Evolutionary conservation across 2,113 vertebrate genomes (phyloP).

Genomic region (Butorides virescens): DNA sequence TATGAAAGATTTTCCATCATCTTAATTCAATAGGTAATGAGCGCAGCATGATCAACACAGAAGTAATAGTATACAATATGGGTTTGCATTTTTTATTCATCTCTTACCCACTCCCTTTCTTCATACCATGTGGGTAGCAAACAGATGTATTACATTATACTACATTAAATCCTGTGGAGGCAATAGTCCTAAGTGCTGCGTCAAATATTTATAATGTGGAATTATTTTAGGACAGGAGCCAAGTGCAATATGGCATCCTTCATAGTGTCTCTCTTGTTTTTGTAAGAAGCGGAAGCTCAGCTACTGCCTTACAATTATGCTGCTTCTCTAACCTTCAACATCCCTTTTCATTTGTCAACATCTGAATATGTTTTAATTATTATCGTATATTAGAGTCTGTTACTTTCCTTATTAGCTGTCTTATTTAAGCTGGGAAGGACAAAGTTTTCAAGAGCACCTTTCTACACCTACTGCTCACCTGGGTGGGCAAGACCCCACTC

Average conservation of each 20-base stretch:
- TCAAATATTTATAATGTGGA: slow-evolving; percentile 66
- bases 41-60: not conserved
- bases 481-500: not conserved
- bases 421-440: not conserved
- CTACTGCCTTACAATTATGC: slow-evolving; percentile 33
- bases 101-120: not conserved
- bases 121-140: slow-evolving; percentile 36
- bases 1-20: not conserved
- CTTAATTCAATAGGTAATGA: not conserved
- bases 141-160: slow-evolving; percentile 62
- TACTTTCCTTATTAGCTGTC: not conserved
- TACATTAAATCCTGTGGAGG: slow-evolving; percentile 54
- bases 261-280: slow-evolving; percentile 39
- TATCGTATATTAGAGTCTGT: not conserved
- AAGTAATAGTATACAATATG: not conserved
- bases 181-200: slow-evolving; percentile 54
- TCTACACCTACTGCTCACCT: not conserved
- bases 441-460: not conserved
- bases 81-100: not conserved
- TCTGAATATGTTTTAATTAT: not conserved
- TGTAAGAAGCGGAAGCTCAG: not conserved
- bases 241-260: slow-evolving; percentile 57
- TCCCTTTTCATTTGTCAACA: not conserved
- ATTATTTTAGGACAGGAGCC: slow-evolving; percentile 55
- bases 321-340: not conserved